Percentiles rank a stretch among this genome's conserved stretches.
Evolutionary conservation across 2,797 vertebrate genomes (phyloP).

Genomic region (Odontamblyopus lacepedii): DNA sequence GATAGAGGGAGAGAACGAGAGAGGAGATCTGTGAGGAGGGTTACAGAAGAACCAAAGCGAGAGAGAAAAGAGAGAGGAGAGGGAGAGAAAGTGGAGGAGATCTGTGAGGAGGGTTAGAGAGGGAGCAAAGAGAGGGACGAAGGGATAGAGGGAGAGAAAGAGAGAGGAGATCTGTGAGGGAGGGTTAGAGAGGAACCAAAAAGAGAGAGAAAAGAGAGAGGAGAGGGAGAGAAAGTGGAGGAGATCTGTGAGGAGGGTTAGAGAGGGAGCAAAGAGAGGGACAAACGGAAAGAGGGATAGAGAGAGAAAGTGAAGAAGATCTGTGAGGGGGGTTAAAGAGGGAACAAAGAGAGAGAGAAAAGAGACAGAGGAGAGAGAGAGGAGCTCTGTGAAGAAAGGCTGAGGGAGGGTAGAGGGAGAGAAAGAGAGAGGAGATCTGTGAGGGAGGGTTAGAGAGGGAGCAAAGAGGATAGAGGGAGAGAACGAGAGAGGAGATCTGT

Average conservation of each 20-base stretch:
- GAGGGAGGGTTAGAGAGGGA: no score
- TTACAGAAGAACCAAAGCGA: conserved; percentile 13
- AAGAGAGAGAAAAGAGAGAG: no score
- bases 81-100: not conserved
- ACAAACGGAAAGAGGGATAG: no score
- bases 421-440: not conserved
- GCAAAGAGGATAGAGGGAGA: no score
- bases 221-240: not conserved
- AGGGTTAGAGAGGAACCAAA: no score
- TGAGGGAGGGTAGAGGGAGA: not conserved
- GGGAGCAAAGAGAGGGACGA: not conserved
- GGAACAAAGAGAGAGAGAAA: no score
- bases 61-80: conserved; percentile 25
- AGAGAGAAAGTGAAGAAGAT: no score
- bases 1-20: conserved; percentile 19
- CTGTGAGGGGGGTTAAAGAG: no score
- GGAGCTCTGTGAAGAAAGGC: no score
- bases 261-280: no score
- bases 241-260: no score
- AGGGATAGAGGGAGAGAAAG: not conserved
- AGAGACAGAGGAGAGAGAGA: not conserved
- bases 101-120: not conserved
- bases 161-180: not conserved
- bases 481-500: no score
- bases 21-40: conserved; percentile 27